Evolutionary conservation across 2,797 vertebrate genomes (phyloP).

Genomic region (Valencia hispanica): DNA sequence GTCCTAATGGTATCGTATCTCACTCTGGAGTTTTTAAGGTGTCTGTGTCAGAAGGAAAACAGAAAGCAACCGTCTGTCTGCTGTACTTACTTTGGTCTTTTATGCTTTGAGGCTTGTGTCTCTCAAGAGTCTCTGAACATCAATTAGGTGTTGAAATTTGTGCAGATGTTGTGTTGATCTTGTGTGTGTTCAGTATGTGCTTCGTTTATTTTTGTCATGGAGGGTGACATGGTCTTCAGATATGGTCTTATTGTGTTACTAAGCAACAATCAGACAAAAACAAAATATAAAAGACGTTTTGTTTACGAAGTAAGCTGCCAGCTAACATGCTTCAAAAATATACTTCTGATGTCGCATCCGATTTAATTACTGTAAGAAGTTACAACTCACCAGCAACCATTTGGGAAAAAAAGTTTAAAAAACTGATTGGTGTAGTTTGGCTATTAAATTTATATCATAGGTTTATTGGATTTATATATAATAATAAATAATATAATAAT

Average conservation of each 20-base stretch:
- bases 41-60: not conserved
- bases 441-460: not conserved
- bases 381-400: not conserved
- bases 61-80: not conserved
- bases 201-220: conserved; percentile 12
- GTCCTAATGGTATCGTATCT: not conserved
- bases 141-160: conserved; percentile 21
- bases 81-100: not conserved
- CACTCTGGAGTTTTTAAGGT: not conserved
- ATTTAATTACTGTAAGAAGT: not conserved
- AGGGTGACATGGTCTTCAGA: not conserved
- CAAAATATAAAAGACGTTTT: not conserved
- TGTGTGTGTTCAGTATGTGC: conserved; percentile 11
- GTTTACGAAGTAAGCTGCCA: conserved; percentile 7
- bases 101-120: not conserved
- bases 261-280: conserved; percentile 8
- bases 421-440: not conserved
- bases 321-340: not conserved
- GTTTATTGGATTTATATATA: no score
- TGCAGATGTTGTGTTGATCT: conserved; percentile 13
- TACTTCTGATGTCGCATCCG: not conserved
- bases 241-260: conserved; percentile 7
- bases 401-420: not conserved
- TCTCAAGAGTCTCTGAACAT: conserved; percentile 10
- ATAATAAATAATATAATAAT: no score